Evolutionary conservation across 1,140 invertebrate genomes (phyloP), one percentile per base, ranked within the genome.

Genomic region (Trichomalopsis sarcophagae): DNA sequence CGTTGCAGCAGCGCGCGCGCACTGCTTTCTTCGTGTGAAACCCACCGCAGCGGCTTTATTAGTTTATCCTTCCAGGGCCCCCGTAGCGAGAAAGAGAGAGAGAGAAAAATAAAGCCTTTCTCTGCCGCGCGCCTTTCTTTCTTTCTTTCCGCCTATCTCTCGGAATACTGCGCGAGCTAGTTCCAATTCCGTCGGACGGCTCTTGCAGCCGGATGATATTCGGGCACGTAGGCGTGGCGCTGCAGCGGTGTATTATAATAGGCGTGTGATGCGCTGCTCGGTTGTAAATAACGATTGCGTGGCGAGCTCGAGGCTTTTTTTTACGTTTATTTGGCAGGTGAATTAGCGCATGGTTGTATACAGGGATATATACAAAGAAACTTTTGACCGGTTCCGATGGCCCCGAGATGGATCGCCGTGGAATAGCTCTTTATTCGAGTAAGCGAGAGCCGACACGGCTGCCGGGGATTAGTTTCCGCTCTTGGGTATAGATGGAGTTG

Each of bases 401-500:
- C n/a, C 66, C 62, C 21, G 27, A 33, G 10, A 17, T 4, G 47
- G 14, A 50, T 50, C 11, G 11, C 14, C 47, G 14, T 5, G 47
- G 47, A 50, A 21, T n/a, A 66, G 30, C 36, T 79, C 33, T 80
- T 80, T 62, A 68, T 80, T 71, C n/a, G 33, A 23, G 5, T 36
- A 14, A n/a, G 14, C 14, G 4, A 27, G 50, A 66, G 30, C 11
- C 36, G 73, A 44, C 27, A 27, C 21, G 23, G 11, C 2, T n/a
- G 11, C 11, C 69, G 36, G 21, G 14, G 73, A 13, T 40, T 40
- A 75, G 73, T 82, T 55, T n/a, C 40, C 3, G n/a, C 21, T 23
- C 27, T 10, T 17, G 40, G 33, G 17, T 27, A 1, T 82, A 82
- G 81, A 82, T 82, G 81, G 81, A 66, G 81, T 55, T 55, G 23